Evolutionary conservation across 2,888 invertebrate species (phyloP).

Genomic region (Pseudococcus jackbeardsleyi): DNA sequence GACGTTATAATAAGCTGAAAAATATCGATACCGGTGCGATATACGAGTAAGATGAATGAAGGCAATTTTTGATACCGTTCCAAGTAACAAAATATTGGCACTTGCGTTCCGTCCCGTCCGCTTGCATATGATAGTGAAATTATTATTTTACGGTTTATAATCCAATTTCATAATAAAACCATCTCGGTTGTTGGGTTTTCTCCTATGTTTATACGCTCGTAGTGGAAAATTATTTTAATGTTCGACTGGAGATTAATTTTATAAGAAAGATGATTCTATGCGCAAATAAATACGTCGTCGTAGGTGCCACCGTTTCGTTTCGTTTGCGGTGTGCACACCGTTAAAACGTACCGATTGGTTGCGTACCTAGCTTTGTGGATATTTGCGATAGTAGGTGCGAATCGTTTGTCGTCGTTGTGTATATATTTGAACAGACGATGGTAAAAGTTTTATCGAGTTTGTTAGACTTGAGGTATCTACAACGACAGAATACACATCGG

Average conservation of each 20-base stretch:
- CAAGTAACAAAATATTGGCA: background rate
- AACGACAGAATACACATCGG: no score
- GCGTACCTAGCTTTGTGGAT: background rate
- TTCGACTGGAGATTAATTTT: background rate
- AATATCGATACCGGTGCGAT: background rate
- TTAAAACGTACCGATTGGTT: background rate
- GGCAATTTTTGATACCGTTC: background rate
- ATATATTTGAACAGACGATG: background rate
- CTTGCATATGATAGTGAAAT: background rate
- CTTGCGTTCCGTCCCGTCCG: background rate
- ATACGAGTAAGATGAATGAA: background rate
- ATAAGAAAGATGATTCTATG: background rate
- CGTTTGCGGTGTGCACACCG: no score
- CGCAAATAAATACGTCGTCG: background rate
- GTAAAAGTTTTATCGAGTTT: background rate
- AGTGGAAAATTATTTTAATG: background rate
- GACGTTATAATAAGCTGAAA: background rate
- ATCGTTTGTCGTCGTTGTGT: background rate
- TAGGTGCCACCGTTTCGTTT: no score
- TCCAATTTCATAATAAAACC: background rate
- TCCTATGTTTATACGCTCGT: background rate
- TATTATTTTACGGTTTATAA: background rate
- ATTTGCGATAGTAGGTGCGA: background rate
- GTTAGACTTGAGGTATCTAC: no score
- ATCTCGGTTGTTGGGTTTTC: background rate